These are phyloP conservation scores for Tuta absoluta DNA, from an alignment of 2,888 invertebrate species.

Conservation along the genomic window DNA sequence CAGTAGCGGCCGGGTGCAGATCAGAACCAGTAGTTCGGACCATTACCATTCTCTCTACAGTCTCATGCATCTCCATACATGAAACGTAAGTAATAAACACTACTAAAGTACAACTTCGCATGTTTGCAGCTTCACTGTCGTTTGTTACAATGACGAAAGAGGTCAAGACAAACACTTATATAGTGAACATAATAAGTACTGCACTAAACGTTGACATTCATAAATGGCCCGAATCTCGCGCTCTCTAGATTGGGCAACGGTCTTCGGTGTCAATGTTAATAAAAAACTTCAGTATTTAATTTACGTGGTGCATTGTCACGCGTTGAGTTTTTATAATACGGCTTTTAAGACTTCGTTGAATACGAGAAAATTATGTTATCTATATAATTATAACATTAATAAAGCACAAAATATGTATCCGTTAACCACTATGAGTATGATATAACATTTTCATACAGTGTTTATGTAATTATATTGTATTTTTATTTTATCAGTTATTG, in stretches of 20 bases:
- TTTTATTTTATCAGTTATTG: conserved; percentile 19
- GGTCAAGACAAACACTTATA: conserved; percentile 71
- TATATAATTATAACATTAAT: no score
- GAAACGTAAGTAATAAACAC: conserved; percentile 51
- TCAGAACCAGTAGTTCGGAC: conserved; percentile 80
- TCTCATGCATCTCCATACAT: conserved; percentile 74
- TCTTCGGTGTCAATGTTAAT: conserved; percentile 80
- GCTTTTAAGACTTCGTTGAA: no score
- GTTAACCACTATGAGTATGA: neutral
- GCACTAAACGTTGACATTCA: conserved; percentile 72
- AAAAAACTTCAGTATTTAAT: conserved; percentile 70
- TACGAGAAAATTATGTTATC: no score
- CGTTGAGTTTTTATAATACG: conserved; percentile 42
- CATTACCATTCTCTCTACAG: conserved; percentile 78
- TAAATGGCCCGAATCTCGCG: conserved; percentile 68
- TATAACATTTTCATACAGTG: neutral
- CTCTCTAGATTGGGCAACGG: conserved; percentile 74
- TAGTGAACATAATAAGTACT: conserved; percentile 63
- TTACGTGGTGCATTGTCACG: conserved; percentile 70
- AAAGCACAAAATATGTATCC: neutral
- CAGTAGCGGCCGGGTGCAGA: conserved; percentile 81
- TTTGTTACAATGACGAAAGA: conserved; percentile 65
- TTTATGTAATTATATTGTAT: conserved; percentile 5
- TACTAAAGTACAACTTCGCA: conserved; percentile 57
- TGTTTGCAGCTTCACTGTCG: conserved; percentile 54